A percentile compares a stretch with the other conserved stretches of the same genome.
phyloP scores from a whole-genome alignment of 2,888 invertebrate genomes.

The Oegoconia quadripuncta region DNA sequence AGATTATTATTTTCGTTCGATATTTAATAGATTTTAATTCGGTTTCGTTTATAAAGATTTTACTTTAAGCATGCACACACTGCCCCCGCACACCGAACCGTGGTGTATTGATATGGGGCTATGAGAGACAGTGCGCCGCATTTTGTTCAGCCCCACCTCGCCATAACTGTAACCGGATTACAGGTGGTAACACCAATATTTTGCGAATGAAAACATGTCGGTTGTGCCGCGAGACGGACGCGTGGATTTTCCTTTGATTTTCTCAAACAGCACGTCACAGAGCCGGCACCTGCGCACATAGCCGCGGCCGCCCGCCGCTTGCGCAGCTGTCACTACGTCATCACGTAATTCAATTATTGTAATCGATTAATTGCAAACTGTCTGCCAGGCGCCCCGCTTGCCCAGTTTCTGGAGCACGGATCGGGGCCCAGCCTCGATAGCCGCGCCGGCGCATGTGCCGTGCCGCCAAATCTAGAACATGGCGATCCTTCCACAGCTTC shows the following conservation, averaged over 20 bases:
- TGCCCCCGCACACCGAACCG: too few relatives aligned
- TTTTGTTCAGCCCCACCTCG: too few relatives aligned
- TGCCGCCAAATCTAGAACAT: slow-evolving; percentile 18
- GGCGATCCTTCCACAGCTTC: slow-evolving; percentile 38
- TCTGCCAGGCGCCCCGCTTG: slow-evolving; percentile 47
- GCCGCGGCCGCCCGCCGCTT: slow-evolving; percentile 39
- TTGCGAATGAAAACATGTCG: slow-evolving; percentile 51
- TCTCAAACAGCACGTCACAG: slow-evolving; percentile 50
- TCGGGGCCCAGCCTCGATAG: slow-evolving; percentile 30
- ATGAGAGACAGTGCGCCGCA: too few relatives aligned
- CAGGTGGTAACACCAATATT: slow-evolving; percentile 55
- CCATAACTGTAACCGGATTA: slow-evolving; percentile 20
- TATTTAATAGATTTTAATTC: neutral
- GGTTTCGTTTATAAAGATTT: neutral
- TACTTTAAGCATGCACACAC: neutral
- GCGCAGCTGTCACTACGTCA: slow-evolving; percentile 71
- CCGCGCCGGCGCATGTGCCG: too few relatives aligned
- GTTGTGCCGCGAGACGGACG: slow-evolving; percentile 39
- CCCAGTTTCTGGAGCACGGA: slow-evolving; percentile 43
- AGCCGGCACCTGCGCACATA: slow-evolving; percentile 60
- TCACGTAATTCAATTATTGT: slow-evolving; percentile 60
- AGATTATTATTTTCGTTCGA: too few relatives aligned
- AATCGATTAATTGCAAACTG: slow-evolving; percentile 67
- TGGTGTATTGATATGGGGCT: too few relatives aligned
- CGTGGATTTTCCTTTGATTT: slow-evolving; percentile 69